phyloP scores from a whole-genome alignment of 30 jellyfish, hydroid and myxozoan species.

The Aurelia coerulea region DNA sequence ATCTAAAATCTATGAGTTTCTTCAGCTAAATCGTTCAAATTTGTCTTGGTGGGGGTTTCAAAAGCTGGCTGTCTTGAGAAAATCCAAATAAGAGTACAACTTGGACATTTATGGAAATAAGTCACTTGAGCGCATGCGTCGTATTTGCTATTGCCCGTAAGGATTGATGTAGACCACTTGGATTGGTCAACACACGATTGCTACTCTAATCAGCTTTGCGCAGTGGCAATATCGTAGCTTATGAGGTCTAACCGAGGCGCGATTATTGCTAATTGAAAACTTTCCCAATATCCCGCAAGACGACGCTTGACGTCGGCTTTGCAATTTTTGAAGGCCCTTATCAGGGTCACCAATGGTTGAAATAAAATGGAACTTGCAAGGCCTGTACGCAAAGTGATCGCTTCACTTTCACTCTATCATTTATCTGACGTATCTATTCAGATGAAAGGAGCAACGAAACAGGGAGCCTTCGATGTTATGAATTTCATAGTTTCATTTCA shows the following conservation, averaged over 20 bases:
- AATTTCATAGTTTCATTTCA: too few relatives aligned
- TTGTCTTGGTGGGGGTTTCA: too few relatives aligned
- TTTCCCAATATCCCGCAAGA: constrained; percentile 98
- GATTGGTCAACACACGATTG: background rate
- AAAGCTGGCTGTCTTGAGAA: too few relatives aligned
- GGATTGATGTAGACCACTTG: background rate
- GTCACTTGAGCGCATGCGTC: background rate
- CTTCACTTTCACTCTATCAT: too few relatives aligned
- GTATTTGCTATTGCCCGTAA: background rate
- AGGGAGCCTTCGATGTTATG: too few relatives aligned
- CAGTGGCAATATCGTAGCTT: constrained; percentile 98
- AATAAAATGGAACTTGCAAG: background rate
- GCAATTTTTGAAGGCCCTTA: constrained; percentile 93
- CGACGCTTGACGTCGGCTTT: constrained; percentile 92
- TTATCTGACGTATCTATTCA: too few relatives aligned
- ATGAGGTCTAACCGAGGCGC: constrained; percentile 99
- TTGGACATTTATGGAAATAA: too few relatives aligned
- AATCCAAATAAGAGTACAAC: too few relatives aligned
- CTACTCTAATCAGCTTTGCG: constrained; percentile 64
- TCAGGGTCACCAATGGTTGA: constrained; percentile 33
- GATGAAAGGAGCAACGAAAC: too few relatives aligned
- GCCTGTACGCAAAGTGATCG: too few relatives aligned
- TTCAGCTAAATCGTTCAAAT: too few relatives aligned
- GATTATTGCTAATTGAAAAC: constrained; percentile 98
- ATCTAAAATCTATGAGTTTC: too few relatives aligned